phyloP scores from a whole-genome alignment of 2,113 vertebrate species.

The Heteronetta atricapilla region DNA sequence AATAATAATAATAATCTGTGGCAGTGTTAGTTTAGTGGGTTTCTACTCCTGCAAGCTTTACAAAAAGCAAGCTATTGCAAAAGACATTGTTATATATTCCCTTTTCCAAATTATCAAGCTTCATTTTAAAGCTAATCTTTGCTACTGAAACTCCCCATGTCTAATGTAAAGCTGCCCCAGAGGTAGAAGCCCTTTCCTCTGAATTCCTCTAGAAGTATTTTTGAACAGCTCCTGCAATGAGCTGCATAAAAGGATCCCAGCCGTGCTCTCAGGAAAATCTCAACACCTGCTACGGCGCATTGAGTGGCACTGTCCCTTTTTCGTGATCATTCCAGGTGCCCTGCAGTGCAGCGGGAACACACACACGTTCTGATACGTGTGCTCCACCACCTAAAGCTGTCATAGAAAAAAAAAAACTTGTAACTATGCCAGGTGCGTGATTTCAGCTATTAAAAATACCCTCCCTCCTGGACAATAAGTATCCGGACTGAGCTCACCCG shows the following conservation, averaged over 20 bases:
- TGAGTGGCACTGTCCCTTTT: neutral
- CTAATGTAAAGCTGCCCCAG: neutral
- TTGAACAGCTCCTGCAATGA: neutral
- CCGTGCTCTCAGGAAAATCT: neutral
- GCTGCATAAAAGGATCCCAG: neutral
- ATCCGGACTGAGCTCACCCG: neutral
- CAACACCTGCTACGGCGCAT: neutral
- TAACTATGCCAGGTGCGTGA: neutral
- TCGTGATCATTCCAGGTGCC: neutral
- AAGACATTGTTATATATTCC: neutral
- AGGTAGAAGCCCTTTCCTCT: neutral
- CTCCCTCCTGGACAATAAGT: neutral
- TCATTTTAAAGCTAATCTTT: neutral
- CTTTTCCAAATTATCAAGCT: neutral
- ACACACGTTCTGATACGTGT: neutral
- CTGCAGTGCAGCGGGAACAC: neutral
- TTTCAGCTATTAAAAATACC: conserved; percentile 37
- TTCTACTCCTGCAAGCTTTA: neutral
- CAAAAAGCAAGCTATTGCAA: neutral
- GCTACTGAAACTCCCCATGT: neutral
- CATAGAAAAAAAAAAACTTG: neutral
- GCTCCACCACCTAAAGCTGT: neutral
- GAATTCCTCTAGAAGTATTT: neutral
- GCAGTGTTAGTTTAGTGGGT: neutral
- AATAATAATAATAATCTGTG: neutral